Base-by-base conservation (phyloP, 2,888 invertebrate genomes). In the Dryobota labecula region DNA sequence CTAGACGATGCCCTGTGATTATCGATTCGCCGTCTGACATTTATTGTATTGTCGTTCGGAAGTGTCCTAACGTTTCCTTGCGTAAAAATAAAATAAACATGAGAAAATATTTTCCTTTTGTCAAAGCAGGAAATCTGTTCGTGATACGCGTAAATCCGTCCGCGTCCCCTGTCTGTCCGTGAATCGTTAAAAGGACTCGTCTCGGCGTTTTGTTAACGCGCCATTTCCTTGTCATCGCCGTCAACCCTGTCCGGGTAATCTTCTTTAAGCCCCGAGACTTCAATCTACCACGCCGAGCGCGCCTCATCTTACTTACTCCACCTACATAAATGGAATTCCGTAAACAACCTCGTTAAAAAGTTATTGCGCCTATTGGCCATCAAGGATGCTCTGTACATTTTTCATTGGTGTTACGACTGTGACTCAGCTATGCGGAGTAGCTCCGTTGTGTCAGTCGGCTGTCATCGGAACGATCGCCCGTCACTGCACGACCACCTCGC, bases 401-500 rank as follows among this genome's bases (percentile, higher is more conserved):
- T 91, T 90, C 90, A 93, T 92, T 91, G 93, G 92, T 86, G 89
- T 89, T 89, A 88, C 89, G 91, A 87, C 86, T 89, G 92, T 94
- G 94, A 94, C 87, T 94, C 94, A 94, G 92, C 92, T 90, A 89
- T 90, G 91, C 92, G 89, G 91, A 93, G 92, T 90, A 91, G 91
- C 91, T 91, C 84, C 83, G 90, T 88, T 85, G 90, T 92, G 94
- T 94, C 94, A 93, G 90, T 88, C 92, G 92, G 88, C 93, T 95
- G 95, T 95, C 95, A 95, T 92, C 95, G 91, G 88, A 93, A 91
- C 94, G 94, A 94, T 94, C 95, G 94, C 90, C 93, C 93, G 94
- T 94, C 95, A 90, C 93, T 95, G 95, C 95, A 95, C 90, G 95
- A 94, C 94, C 93, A 94, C 94, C 94, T 95, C 95, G 96, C 95